Conservation (phyloP, 2,888 invertebrate genomes). For the Rhopalosiphum nymphaeae region DNA sequence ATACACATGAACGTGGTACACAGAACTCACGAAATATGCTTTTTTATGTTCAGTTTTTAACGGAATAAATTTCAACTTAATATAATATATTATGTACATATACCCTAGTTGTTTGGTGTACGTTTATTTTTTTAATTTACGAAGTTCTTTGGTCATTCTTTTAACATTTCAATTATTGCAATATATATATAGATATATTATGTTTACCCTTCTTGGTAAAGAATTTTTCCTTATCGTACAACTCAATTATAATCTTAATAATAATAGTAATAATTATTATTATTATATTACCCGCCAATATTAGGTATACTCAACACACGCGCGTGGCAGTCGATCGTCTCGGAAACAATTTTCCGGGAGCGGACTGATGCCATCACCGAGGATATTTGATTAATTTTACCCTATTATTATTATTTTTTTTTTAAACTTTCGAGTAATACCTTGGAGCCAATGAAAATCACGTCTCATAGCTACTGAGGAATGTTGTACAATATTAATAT, state of each 20-base stretch:
- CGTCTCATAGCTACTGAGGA: slow-evolving; percentile 56
- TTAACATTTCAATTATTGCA: not conserved
- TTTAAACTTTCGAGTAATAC: slow-evolving; percentile 51
- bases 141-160: not conserved
- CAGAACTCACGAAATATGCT: slow-evolving; percentile 47
- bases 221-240: not conserved
- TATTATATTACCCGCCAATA: not conserved
- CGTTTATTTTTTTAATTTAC: slow-evolving; percentile 16
- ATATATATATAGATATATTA: not conserved
- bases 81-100: slow-evolving; percentile 7
- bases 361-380: not conserved
- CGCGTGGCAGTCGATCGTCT: not conserved
- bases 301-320: not conserved
- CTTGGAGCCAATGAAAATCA: slow-evolving; percentile 60
- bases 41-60: slow-evolving; percentile 14
- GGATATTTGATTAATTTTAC: slow-evolving; percentile 59
- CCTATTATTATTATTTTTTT: slow-evolving; percentile 38
- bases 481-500: slow-evolving; percentile 58
- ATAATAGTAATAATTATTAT: slow-evolving; percentile 38
- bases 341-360: slow-evolving; percentile 31
- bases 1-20: not conserved
- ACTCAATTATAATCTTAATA: slow-evolving; percentile 21
- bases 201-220: not conserved
- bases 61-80: not conserved
- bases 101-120: not conserved